These are phyloP conservation scores for Sericinus montela DNA, from an alignment of 2,888 invertebrate genomes.

Conservation along the genomic window DNA sequence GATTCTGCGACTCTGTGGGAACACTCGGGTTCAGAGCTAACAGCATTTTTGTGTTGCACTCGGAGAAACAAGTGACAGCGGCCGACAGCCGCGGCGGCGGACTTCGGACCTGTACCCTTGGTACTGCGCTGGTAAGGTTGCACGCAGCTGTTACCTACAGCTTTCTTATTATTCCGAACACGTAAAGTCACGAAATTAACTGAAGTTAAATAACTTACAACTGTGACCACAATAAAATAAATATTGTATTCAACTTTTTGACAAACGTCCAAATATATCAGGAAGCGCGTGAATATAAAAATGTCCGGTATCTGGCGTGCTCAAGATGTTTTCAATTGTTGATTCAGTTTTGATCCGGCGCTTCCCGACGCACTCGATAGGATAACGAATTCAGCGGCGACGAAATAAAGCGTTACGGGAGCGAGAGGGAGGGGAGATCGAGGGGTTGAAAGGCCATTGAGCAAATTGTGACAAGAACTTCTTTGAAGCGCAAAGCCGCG, in stretches of 20 bases:
- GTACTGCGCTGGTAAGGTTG: too few species aligned
- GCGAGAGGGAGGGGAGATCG: not conserved
- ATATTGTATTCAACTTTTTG: too few species aligned
- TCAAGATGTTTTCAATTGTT: not conserved
- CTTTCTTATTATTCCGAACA: too few species aligned
- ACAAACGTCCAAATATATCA: too few species aligned
- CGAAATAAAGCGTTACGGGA: not conserved
- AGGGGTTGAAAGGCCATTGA: not conserved
- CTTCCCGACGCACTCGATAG: not conserved
- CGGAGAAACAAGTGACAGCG: not conserved
- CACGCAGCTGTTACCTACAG: too few species aligned
- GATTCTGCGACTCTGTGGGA: constrained; percentile 8
- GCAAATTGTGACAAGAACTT: not conserved
- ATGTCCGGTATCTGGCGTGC: too few species aligned
- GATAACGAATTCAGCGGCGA: not conserved
- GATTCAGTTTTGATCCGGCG: not conserved
- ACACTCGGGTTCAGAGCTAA: not conserved
- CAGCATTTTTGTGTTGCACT: not conserved
- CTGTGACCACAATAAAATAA: too few species aligned
- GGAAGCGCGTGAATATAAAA: too few species aligned
- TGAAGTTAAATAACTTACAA: too few species aligned
- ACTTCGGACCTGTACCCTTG: too few species aligned
- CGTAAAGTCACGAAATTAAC: too few species aligned
- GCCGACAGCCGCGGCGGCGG: not conserved
- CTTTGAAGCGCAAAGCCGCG: not conserved